Evolutionary conservation across 2,888 invertebrate species (phyloP).

Genomic region (Eupithecia abbreviata): DNA sequence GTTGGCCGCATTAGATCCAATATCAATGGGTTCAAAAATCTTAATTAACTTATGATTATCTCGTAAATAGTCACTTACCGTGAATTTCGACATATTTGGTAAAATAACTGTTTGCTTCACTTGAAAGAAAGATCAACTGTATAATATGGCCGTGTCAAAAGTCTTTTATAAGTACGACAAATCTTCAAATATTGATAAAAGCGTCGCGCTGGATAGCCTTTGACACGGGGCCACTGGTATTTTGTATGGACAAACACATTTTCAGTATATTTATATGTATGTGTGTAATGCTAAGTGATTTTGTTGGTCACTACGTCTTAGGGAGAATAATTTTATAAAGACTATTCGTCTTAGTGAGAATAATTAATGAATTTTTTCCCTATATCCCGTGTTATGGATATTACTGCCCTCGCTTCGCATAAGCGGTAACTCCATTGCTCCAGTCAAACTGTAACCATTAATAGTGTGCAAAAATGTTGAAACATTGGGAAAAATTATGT

Average conservation of each 20-base stretch:
- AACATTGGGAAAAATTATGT: too few relatives aligned
- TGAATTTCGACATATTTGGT: conserved; percentile 56
- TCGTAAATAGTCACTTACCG: conserved; percentile 46
- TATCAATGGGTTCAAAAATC: too few relatives aligned
- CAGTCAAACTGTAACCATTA: not conserved
- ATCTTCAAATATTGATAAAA: conserved; percentile 53
- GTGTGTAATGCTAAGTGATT: not conserved
- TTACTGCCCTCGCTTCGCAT: not conserved
- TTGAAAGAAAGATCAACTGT: conserved; percentile 36
- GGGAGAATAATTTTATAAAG: too few relatives aligned
- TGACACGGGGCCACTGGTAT: conserved; percentile 11
- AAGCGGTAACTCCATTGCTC: not conserved
- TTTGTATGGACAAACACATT: not conserved
- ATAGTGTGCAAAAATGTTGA: not conserved
- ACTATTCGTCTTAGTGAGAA: not conserved
- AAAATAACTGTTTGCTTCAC: conserved; percentile 34
- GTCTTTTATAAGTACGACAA: conserved; percentile 55
- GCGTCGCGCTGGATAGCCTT: conserved; percentile 4
- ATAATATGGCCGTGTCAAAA: conserved; percentile 28
- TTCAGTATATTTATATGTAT: not conserved
- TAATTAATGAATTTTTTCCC: too few relatives aligned
- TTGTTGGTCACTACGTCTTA: not conserved
- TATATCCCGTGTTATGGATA: not conserved
- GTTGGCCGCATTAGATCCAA: too few relatives aligned
- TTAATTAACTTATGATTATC: not conserved